A percentile compares a stretch with the other conserved stretches of the same genome.
Evolutionary conservation across 2,113 vertebrate species (phyloP).

Genomic region (Corythornis vintsioides): DNA sequence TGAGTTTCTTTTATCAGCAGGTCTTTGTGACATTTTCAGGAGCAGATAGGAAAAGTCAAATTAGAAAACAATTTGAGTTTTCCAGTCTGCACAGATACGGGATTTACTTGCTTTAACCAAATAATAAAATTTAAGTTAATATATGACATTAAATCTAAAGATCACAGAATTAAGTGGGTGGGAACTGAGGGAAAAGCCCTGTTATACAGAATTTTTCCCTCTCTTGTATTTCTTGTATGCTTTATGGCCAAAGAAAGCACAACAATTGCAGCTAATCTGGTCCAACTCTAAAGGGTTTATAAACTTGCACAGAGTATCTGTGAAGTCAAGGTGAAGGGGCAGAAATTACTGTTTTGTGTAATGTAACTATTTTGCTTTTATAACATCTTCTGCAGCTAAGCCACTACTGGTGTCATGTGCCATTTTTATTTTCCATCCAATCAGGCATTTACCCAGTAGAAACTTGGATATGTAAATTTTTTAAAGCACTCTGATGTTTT

Average conservation of each 20-base stretch:
- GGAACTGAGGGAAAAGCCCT: background rate
- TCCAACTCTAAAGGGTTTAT: background rate
- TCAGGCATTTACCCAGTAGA: background rate
- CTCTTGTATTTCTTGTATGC: background rate
- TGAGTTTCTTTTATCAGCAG: background rate
- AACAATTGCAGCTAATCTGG: background rate
- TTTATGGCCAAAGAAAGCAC: background rate
- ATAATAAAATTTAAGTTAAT: background rate
- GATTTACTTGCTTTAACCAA: slow-evolving; percentile 8
- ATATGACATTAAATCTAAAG: background rate
- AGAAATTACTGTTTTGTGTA: background rate
- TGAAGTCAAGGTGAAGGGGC: background rate
- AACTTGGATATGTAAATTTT: background rate
- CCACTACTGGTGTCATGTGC: background rate
- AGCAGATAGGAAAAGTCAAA: slow-evolving; percentile 8
- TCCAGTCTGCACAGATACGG: slow-evolving; percentile 15
- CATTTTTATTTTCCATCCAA: background rate
- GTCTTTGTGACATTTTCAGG: slow-evolving; percentile 57
- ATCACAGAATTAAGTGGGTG: background rate
- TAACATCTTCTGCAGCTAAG: background rate
- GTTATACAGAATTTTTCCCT: background rate
- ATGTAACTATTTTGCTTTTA: background rate
- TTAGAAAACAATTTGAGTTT: slow-evolving; percentile 55
- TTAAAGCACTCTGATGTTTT: background rate
- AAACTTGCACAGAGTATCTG: background rate